Conservation (phyloP, 2,113 vertebrate genomes). For the Poeciliopsis prolifica region DNA sequence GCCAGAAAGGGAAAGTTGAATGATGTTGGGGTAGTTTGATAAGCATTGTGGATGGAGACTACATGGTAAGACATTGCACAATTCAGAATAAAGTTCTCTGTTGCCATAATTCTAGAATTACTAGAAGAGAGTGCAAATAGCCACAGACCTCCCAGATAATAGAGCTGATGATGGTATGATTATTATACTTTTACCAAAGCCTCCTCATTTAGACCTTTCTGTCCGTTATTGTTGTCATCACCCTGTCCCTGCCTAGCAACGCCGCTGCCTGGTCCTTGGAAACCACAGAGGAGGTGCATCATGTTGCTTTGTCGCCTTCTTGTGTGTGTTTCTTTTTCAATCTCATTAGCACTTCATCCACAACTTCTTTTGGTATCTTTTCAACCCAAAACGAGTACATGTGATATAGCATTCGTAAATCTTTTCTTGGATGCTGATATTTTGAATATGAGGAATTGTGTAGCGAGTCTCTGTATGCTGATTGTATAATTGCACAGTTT, state of each 20-base stretch:
- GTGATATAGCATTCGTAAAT: too few relatives aligned
- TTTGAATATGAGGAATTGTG: background rate
- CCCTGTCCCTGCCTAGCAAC: constrained; percentile 64
- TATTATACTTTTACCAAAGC: constrained; percentile 24
- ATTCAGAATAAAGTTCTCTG: background rate
- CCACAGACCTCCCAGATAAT: background rate
- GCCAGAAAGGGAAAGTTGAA: constrained; percentile 1
- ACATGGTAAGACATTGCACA: constrained; percentile 2
- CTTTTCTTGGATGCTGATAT: too few relatives aligned
- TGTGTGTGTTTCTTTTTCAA: constrained; percentile 12
- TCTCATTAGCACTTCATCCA: constrained; percentile 8
- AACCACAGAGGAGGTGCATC: constrained; percentile 52
- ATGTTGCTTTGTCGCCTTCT: constrained; percentile 34
- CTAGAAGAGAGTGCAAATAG: too few relatives aligned
- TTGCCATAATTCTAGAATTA: background rate
- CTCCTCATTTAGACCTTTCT: constrained; percentile 18
- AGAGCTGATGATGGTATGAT: constrained; percentile 14
- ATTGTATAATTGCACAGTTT: too few relatives aligned
- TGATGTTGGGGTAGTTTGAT: background rate
- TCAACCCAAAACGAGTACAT: background rate
- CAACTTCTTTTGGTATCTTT: background rate
- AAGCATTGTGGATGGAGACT: background rate
- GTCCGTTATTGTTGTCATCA: constrained; percentile 36
- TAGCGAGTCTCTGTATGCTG: too few relatives aligned
- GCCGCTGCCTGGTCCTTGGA: constrained; percentile 66